These are phyloP conservation scores for Pontoporia blainvillei DNA, from an alignment of 2,113 vertebrate genomes.

Conservation along the genomic window DNA sequence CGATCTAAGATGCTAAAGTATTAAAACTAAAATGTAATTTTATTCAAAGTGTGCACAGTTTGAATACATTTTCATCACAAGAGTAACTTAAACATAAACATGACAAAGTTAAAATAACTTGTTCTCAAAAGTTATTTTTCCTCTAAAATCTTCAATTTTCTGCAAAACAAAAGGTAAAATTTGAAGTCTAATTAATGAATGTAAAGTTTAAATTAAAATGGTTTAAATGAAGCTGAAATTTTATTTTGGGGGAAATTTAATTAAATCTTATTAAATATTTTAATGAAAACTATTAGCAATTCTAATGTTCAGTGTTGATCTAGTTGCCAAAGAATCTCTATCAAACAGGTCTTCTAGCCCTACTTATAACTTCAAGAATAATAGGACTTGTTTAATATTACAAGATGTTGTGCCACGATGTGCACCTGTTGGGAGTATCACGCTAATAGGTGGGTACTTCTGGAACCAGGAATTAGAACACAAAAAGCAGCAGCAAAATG, in stretches of 20 bases:
- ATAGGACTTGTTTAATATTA: background rate
- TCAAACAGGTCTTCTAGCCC: background rate
- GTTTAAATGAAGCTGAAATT: background rate
- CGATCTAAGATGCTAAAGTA: background rate
- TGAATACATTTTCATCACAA: slow-evolving; percentile 11
- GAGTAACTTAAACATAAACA: background rate
- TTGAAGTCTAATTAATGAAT: background rate
- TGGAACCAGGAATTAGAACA: background rate
- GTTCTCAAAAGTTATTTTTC: background rate
- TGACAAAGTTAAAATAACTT: background rate
- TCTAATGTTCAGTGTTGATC: background rate
- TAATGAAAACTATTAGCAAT: background rate
- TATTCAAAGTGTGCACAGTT: background rate
- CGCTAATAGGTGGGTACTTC: background rate
- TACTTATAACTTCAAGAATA: background rate
- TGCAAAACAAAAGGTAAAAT: background rate
- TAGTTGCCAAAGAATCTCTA: background rate
- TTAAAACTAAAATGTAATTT: background rate
- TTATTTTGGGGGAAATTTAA: background rate
- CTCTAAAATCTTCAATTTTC: background rate
- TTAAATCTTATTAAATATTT: background rate
- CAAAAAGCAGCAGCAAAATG: background rate
- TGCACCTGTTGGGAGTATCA: background rate
- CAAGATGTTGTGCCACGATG: background rate
- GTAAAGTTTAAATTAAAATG: background rate